Evolutionary conservation across 2,113 vertebrate genomes (phyloP).

Genomic region (Myrmophylax atrothorax): DNA sequence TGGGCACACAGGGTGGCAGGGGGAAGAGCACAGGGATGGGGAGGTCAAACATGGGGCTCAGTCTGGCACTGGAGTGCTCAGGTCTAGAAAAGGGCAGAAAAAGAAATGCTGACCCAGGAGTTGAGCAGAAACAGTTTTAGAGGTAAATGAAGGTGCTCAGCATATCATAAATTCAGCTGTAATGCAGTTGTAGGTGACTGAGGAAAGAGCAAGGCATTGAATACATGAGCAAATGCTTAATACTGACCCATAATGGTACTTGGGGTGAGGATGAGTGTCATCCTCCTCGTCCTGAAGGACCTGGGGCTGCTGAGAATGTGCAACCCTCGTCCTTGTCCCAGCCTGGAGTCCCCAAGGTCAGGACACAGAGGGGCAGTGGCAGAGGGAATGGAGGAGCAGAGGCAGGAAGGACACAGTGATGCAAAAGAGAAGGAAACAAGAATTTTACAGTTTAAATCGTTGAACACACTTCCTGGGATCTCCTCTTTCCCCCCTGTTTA

Average conservation of each 20-base stretch:
- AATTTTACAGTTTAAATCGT: neutral
- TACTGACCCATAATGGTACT: neutral
- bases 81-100: neutral
- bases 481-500: neutral
- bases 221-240: neutral
- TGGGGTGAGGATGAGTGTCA: neutral
- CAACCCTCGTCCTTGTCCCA: neutral
- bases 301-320: neutral
- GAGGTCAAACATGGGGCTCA: neutral
- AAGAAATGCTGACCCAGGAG: neutral
- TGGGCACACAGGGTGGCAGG: neutral
- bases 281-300: accelerated
- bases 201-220: neutral
- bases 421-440: neutral
- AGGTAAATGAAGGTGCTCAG: neutral
- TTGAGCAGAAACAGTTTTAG: neutral
- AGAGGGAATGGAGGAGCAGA: too few relatives aligned
- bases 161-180: neutral
- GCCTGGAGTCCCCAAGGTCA: neutral
- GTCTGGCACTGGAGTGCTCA: neutral
- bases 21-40: neutral
- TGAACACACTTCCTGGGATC: neutral
- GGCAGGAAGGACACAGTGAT: neutral
- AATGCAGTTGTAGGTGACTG: neutral
- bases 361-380: neutral